Evolutionary conservation across 2,113 vertebrate species (phyloP).

Genomic region (Acrocephalus arundinaceus): DNA sequence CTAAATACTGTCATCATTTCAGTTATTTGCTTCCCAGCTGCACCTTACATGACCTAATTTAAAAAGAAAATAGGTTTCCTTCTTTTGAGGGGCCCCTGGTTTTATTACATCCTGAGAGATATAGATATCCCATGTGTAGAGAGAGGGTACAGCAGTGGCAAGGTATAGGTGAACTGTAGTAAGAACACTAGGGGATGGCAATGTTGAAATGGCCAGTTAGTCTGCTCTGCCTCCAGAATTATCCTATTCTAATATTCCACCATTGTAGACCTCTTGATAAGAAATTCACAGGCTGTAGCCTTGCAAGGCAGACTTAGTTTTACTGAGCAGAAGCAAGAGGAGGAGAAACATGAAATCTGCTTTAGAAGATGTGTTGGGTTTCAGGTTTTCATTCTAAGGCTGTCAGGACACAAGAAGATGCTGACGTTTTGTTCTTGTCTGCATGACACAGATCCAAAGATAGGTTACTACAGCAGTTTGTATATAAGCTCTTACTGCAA

Average conservation of each 20-base stretch:
- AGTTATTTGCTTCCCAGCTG: background rate
- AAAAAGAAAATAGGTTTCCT: background rate
- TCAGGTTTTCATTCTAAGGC: background rate
- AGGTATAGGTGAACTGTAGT: background rate
- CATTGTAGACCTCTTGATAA: background rate
- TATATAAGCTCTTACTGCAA: conserved; percentile 33
- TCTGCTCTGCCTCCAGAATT: background rate
- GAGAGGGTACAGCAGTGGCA: background rate
- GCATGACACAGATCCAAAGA: background rate
- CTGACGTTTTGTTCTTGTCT: background rate
- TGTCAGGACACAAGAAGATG: background rate
- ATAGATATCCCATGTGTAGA: background rate
- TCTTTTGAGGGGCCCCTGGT: background rate
- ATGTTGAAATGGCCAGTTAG: background rate
- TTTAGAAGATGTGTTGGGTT: background rate
- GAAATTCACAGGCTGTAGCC: background rate
- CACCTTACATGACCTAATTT: background rate
- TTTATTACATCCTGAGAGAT: background rate
- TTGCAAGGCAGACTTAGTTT: background rate
- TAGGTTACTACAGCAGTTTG: background rate
- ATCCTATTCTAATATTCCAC: background rate
- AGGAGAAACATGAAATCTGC: background rate
- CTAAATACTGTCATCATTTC: background rate
- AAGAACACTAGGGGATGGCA: background rate
- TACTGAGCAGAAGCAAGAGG: background rate